phyloP scores from a whole-genome alignment of 2,113 vertebrate species.

The Thymallus thymallus region DNA sequence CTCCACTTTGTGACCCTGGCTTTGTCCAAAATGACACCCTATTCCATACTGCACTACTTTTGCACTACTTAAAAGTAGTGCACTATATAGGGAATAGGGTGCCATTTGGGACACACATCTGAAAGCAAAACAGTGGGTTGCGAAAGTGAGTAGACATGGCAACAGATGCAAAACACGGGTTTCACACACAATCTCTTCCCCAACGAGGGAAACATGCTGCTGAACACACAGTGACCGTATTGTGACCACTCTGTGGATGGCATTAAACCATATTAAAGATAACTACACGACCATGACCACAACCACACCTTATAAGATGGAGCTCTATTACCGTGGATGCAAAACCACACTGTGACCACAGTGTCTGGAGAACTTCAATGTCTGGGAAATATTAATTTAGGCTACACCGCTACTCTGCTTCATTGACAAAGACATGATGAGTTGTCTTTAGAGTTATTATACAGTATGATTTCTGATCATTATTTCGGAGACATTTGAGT shows the following conservation, averaged over 20 bases:
- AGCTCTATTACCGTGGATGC: conserved; percentile 23
- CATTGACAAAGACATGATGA: no score
- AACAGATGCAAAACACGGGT: no score
- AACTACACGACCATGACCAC: conserved; percentile 17
- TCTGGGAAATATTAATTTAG: conserved; percentile 24
- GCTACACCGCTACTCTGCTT: no score
- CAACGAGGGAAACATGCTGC: neutral
- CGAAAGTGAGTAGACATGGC: no score
- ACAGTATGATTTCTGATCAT: neutral
- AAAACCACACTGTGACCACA: conserved; percentile 52
- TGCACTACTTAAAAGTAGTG: no score
- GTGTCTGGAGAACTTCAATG: conserved; percentile 63
- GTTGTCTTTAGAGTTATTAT: conserved; percentile 2
- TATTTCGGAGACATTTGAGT: conserved; percentile 42
- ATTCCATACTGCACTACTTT: no score
- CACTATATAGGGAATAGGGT: no score
- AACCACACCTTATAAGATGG: conserved; percentile 26
- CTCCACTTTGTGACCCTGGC: neutral
- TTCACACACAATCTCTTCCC: no score
- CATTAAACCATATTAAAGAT: conserved; percentile 25
- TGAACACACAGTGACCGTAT: conserved; percentile 19
- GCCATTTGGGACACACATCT: no score
- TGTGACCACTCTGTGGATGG: conserved; percentile 36
- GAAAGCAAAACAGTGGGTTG: no score
- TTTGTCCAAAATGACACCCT: no score